Evolutionary conservation across 2,113 vertebrate species (phyloP).

Genomic region (Microcebus lehilahytsara): DNA sequence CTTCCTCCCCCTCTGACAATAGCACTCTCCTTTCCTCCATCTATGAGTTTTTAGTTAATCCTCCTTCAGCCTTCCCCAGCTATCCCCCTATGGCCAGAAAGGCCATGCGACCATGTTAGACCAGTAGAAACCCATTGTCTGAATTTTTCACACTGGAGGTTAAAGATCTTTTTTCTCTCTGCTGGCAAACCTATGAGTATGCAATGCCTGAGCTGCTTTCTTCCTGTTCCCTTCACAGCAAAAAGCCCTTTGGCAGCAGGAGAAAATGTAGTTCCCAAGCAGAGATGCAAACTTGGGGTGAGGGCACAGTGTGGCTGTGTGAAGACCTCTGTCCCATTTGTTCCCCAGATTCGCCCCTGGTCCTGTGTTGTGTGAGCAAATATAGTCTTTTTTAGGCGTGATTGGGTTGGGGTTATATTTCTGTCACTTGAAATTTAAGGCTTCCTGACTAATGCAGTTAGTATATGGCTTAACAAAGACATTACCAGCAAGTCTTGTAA

Average conservation of each 20-base stretch:
- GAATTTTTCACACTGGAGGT: neutral
- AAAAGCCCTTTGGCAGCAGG: neutral
- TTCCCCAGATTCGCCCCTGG: neutral
- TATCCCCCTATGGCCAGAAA: neutral
- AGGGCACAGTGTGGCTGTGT: neutral
- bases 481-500: slow-evolving; percentile 31
- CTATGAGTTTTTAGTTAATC: neutral
- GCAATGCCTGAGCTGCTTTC: neutral
- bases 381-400: neutral
- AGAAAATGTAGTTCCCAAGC: neutral
- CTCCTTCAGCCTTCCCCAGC: neutral
- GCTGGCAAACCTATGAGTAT: neutral
- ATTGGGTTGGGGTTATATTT: neutral
- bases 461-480: slow-evolving; percentile 40
- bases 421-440: neutral
- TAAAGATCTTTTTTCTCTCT: neutral
- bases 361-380: neutral
- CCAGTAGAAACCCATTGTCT: neutral
- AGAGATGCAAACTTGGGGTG: neutral
- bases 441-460: slow-evolving; percentile 49
- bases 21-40: neutral
- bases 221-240: neutral
- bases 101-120: neutral
- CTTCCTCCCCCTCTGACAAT: neutral
- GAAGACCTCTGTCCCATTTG: neutral